Evolutionary conservation across 2,888 invertebrate species (phyloP).

Genomic region (Cabera pusaria): DNA sequence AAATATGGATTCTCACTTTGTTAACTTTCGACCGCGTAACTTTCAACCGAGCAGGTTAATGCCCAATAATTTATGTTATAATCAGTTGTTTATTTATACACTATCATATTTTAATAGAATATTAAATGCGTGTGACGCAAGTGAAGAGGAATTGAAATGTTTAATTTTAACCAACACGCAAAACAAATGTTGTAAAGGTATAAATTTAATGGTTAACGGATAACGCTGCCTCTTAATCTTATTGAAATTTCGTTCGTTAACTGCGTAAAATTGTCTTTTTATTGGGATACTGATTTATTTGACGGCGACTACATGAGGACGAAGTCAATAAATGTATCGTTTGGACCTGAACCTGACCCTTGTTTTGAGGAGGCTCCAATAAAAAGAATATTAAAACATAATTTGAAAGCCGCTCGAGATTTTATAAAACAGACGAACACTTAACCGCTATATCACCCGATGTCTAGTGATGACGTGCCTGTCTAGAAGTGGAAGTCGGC

Average conservation of each 20-base stretch:
- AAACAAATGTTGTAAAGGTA: conserved; percentile 30
- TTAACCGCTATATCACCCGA: no score
- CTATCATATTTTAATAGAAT: conserved; percentile 30
- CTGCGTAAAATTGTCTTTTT: conserved; percentile 66
- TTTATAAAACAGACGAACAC: no score
- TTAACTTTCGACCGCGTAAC: conserved; percentile 43
- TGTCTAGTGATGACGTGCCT: no score
- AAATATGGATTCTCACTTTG: conserved; percentile 38
- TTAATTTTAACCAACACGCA: conserved; percentile 29
- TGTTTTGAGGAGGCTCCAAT: conserved; percentile 56
- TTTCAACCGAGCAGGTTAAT: conserved; percentile 47
- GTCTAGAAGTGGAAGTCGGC: no score
- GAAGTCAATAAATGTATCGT: conserved; percentile 70
- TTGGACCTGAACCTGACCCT: conserved; percentile 57
- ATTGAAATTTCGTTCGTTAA: conserved; percentile 64
- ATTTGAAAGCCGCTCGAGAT: no score
- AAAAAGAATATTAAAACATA: conserved; percentile 45
- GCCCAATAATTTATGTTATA: conserved; percentile 28
- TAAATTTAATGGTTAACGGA: conserved; percentile 34
- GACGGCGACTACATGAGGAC: conserved; percentile 61
- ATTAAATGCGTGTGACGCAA: conserved; percentile 28
- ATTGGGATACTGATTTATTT: conserved; percentile 74
- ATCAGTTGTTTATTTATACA: conserved; percentile 28
- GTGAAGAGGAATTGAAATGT: conserved; percentile 32
- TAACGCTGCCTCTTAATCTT: conserved; percentile 56